phyloP scores from a whole-genome alignment of 1,140 invertebrate genomes.

The Drosophila subpulchrella region DNA sequence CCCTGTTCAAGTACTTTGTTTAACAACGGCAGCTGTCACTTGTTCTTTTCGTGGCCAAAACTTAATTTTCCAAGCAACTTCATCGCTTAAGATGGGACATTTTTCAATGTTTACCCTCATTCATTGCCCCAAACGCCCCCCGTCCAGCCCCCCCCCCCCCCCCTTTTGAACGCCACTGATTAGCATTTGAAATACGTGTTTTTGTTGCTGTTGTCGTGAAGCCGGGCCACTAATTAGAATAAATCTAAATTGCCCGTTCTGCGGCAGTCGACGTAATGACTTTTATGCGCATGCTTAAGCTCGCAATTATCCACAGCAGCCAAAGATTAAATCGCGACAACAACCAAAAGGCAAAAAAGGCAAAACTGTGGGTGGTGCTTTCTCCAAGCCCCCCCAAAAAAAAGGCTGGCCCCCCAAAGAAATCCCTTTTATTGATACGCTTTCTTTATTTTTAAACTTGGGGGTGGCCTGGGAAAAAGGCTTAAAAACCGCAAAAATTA shows the following conservation, averaged over 20 bases:
- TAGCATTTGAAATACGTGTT: conserved; percentile 71
- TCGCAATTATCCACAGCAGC: conserved; percentile 79
- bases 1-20: conserved; percentile 34
- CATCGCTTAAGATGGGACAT: conserved; percentile 70
- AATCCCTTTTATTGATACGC: conserved; percentile 76
- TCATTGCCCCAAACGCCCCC: not conserved
- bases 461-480: conserved; percentile 42
- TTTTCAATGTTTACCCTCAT: conserved; percentile 58
- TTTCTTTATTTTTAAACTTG: conserved; percentile 45
- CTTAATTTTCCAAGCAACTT: conserved; percentile 77
- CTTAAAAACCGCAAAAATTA: conserved; percentile 78
- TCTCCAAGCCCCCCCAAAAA: not conserved
- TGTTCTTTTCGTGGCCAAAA: conserved; percentile 43
- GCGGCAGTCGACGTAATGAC: conserved; percentile 78
- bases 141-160: too few species aligned
- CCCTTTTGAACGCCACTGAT: conserved; percentile 54
- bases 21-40: conserved; percentile 56
- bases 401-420: conserved; percentile 11
- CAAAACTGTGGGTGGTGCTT: conserved; percentile 1
- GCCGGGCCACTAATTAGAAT: conserved; percentile 70
- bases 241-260: conserved; percentile 81
- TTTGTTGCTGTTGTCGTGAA: conserved; percentile 30
- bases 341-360: conserved; percentile 33
- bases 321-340: conserved; percentile 77
- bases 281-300: conserved; percentile 81